These are phyloP conservation scores for Catamblyrhynchus diadema DNA, from an alignment of 2,797 vertebrate genomes.

Conservation along the genomic window DNA sequence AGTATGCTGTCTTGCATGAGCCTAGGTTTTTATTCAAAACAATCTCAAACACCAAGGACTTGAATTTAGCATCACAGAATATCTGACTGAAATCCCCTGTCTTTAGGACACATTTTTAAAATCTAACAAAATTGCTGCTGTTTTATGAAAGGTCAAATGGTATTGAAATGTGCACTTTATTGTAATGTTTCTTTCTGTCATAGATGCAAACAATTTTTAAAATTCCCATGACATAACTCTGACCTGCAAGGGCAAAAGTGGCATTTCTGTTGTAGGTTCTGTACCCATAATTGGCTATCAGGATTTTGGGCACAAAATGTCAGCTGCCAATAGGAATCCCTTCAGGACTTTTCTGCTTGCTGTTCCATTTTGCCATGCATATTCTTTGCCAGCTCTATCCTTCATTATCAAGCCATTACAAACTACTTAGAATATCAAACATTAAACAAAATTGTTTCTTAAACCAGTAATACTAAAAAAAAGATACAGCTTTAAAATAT, in stretches of 20 bases:
- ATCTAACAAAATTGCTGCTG: background rate
- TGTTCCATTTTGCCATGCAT: background rate
- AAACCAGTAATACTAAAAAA: background rate
- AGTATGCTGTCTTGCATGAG: background rate
- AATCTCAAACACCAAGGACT: background rate
- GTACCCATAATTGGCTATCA: background rate
- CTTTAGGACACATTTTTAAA: background rate
- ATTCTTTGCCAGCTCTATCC: background rate
- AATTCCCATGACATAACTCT: background rate
- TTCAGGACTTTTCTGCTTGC: background rate
- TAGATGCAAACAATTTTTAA: rapidly evolving
- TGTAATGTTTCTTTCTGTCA: background rate
- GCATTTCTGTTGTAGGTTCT: background rate
- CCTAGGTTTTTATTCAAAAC: background rate
- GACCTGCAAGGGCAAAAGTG: background rate
- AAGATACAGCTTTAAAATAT: background rate
- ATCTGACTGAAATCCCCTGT: background rate
- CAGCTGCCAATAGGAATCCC: background rate
- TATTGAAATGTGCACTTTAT: background rate
- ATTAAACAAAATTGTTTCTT: background rate
- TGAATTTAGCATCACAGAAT: background rate
- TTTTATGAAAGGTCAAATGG: background rate
- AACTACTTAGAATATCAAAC: background rate
- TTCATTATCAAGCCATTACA: background rate
- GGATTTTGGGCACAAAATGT: background rate